These are phyloP conservation scores for Cygnus olor DNA, from an alignment of 2,797 vertebrate genomes.

Conservation along the genomic window DNA sequence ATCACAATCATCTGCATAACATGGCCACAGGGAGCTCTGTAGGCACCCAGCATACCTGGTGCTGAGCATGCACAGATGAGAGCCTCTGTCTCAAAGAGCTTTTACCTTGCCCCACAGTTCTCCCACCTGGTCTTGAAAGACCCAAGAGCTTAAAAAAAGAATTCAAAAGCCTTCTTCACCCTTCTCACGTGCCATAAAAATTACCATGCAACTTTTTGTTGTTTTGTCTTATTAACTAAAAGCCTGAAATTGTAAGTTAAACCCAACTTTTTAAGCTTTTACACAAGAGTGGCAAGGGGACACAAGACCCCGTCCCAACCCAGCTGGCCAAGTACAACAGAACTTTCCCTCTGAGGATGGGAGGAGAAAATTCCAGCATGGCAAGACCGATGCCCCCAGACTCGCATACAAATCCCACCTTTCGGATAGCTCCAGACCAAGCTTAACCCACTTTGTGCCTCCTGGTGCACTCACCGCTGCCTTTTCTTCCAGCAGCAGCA, in stretches of 20 bases:
- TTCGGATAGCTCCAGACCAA: rapidly evolving
- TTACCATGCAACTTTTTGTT: neutral
- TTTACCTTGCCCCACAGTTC: rapidly evolving
- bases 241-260: neutral
- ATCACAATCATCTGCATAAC: neutral
- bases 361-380: neutral
- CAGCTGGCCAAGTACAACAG: too few relatives aligned
- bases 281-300: neutral
- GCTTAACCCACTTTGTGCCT: too few relatives aligned
- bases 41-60: rapidly evolving
- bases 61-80: neutral
- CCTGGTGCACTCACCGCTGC: too few relatives aligned
- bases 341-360: neutral
- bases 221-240: neutral
- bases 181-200: neutral
- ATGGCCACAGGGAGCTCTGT: neutral
- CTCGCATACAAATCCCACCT: neutral
- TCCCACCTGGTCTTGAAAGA: neutral
- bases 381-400: neutral
- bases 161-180: neutral
- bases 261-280: neutral
- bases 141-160: neutral
- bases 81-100: neutral
- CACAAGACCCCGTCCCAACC: too few relatives aligned
- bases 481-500: neutral